Base-by-base conservation (phyloP, 2,888 invertebrate genomes). In the Ypsolopha sequella region DNA sequence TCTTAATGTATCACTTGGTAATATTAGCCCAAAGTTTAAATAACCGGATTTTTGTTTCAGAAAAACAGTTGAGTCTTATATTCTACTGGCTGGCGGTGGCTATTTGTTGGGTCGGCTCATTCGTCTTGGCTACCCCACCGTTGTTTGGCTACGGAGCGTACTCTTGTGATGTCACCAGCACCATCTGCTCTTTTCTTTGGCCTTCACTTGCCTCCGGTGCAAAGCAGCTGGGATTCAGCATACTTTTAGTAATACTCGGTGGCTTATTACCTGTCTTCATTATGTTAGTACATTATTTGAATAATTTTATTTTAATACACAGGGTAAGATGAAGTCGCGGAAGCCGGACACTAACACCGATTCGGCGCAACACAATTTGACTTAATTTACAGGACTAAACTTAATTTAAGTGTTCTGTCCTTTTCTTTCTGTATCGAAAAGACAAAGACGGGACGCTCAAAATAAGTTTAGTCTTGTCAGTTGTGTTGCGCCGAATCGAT, bases 131-230 rank as follows among this genome's bases (percentile, higher is more conserved):
- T 1, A 73, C 73, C 6, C 87, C 88, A 1, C 88, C 89, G 0
- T 62, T 88, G 8, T 84, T 84, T 54, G 84, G 85, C 1, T 87
- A 84, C 56, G 88, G 88, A 41, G 59, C 74, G 47, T 89, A 84
- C 56, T 78, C 82, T 13, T 88, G 88, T 61, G 89, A 88, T 57
- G 62, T 81, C 3, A 87, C 84, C 2, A 84, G 86, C 8, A 85
- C 87, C 6, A 61, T 69, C 7, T 89, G 89, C 59, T 71, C 84
- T 1, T 68, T 86, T 36, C 68, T 84, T 36, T 88, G 88, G 88
- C 81, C 87, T 6, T 72, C 84, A 1, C 51, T 60, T 2, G 59
- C 65, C 45, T 76, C 79, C 46, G 77, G 76, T 55, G 70, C 77
- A 10, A 76, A 73, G 54, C 80, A 87, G 48, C 65, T 82, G 51